phyloP scores from a whole-genome alignment of 2,888 invertebrate species.

The Mesopsocus fuscifrons region DNA sequence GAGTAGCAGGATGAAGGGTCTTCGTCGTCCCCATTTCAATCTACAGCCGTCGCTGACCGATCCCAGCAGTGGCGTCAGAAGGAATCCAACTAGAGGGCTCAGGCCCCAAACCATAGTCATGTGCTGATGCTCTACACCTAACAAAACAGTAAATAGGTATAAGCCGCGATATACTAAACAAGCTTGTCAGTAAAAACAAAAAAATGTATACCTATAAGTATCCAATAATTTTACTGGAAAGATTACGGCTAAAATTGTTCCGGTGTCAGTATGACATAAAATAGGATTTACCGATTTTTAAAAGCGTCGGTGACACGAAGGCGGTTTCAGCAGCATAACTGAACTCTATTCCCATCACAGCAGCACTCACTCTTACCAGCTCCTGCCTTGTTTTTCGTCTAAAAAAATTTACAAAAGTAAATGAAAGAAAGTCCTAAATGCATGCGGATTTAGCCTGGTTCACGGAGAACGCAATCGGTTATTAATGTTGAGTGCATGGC shows the following conservation, averaged over 20 bases:
- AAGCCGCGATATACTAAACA: too few species aligned
- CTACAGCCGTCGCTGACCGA: conserved; percentile 82
- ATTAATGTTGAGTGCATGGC: too few species aligned
- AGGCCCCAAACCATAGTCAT: conserved; percentile 95
- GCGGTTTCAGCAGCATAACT: conserved; percentile 96
- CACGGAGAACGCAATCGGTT: too few species aligned
- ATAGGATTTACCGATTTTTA: conserved; percentile 55
- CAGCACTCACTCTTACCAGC: conserved; percentile 72
- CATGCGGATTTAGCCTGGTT: too few species aligned
- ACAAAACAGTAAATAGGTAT: too few species aligned
- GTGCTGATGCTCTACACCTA: conserved; percentile 74
- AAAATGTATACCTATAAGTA: too few species aligned
- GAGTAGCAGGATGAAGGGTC: conserved; percentile 80
- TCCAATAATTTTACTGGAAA: too few species aligned
- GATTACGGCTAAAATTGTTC: too few species aligned
- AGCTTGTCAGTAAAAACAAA: too few species aligned
- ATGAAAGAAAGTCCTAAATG: too few species aligned
- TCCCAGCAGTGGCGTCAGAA: conserved; percentile 80
- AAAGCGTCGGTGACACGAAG: conserved; percentile 83
- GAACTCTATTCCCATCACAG: conserved; percentile 94
- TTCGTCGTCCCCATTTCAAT: conserved; percentile 57
- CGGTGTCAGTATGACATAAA: too few species aligned
- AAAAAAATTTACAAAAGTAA: conserved; percentile 17
- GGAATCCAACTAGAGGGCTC: conserved; percentile 85
- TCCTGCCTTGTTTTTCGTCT: conserved; percentile 64